Base-by-base conservation (phyloP, 37 sponge, comb jelly and placozoan species). In the Hexactinellida sp. region DNA sequence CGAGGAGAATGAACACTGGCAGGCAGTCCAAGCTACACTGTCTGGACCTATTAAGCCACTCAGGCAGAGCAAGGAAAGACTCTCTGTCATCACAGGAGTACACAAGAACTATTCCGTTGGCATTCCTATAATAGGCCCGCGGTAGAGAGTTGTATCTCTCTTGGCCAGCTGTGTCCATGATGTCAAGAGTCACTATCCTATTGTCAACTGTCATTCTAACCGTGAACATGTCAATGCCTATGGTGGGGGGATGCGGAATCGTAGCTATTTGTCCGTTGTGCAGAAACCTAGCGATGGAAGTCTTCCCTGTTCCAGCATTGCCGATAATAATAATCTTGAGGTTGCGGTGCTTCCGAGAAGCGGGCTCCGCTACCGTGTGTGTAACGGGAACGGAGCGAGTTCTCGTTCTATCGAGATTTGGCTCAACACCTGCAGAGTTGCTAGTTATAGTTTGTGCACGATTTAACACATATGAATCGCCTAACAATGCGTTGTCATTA, bases 91-190 rank as follows among this genome's bases (percentile, higher is more conserved):
- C 34, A 63, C 21, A 63, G 13, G 76, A 63, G 13, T 63, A 63
- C 3, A 63, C 76, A 5, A 63, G 13, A 23, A 63, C 76, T 21
- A 63, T 23, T n/a, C 76, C 76, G 34, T 63, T 63, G 3, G 76
- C 76, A 63, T 63, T 63, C 30, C 76, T 63, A 63, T 63, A 63
- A 28, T 63, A 63, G 13, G 76, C 25, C 13, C 32, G 1, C 34
- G 76, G 76, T 10, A 63, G 76, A 21, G 76, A 3, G 30, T n/a
- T 63, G 13, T 25, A 63, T 63, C 76, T 63, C 76, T 63, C 76
- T 63, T 63, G 76, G 32, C 76, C 76, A 63, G 76, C 76, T 63
- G 76, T 63, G 34, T 63, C 76, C 3, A 63, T 63, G 34, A 63
- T n/a, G 34, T 63, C 76, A 63, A 63, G 76, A 63, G 25, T 63